A percentile compares a stretch with the other conserved stretches of the same genome.
phyloP scores from a whole-genome alignment of 2,888 invertebrate genomes.

The Sturmia bella region DNA sequence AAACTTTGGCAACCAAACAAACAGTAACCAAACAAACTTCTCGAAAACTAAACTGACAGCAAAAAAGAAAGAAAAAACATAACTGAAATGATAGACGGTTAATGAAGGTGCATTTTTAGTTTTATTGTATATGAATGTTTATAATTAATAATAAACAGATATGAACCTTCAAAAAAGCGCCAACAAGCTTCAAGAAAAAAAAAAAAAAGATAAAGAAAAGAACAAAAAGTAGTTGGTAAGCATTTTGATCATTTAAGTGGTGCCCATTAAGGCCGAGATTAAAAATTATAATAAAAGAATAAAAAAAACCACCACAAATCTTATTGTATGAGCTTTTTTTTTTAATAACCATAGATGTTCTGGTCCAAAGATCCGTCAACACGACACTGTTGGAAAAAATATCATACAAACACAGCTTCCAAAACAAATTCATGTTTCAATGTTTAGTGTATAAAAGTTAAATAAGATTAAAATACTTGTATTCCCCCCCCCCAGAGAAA shows the following conservation, averaged over 20 bases:
- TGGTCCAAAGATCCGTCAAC: conserved; percentile 61
- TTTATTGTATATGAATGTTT: conserved; percentile 43
- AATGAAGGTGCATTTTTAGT: conserved; percentile 51
- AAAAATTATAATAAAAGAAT: conserved; percentile 46
- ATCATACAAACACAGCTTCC: conserved; percentile 28
- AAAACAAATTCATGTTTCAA: conserved; percentile 35
- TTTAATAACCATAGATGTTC: conserved; percentile 53
- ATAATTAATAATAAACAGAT: conserved; percentile 66
- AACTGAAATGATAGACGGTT: conserved; percentile 40
- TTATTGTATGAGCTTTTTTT: conserved; percentile 50
- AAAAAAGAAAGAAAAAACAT: neutral
- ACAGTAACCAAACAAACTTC: conserved; percentile 33
- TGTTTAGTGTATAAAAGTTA: conserved; percentile 51
- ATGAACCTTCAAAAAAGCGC: conserved; percentile 56
- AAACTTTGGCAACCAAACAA: conserved; percentile 61
- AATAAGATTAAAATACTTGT: conserved; percentile 68
- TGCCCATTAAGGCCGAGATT: conserved; percentile 61
- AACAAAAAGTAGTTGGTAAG: conserved; percentile 39
- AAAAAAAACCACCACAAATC: conserved; percentile 36
- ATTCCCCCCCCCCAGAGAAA: conserved; percentile 26
- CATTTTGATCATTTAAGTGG: conserved; percentile 63
- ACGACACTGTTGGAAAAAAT: conserved; percentile 32
- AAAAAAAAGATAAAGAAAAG: neutral
- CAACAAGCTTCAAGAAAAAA: conserved; percentile 63
- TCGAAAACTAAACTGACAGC: conserved; percentile 44